Base-by-base conservation (phyloP, 2,888 invertebrate species). In the Trissolcus brochymenae region DNA sequence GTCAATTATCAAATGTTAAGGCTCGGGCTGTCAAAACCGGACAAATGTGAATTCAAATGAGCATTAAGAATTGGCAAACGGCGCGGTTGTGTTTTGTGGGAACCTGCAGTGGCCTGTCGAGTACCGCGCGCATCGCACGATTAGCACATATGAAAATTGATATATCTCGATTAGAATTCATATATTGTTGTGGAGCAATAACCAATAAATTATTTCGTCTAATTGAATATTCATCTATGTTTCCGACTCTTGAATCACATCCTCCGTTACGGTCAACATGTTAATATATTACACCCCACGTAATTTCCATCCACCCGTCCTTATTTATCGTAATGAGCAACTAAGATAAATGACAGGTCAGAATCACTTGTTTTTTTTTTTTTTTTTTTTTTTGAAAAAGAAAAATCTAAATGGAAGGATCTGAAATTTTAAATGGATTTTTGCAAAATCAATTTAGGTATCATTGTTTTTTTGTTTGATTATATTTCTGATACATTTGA, bases 121-220 rank as follows among this genome's bases (percentile, higher is more conserved):
- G 35, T 11, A 11, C 17, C 46, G 41, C 55, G 59, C 43, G 35
- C 68, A 56, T 53, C 67, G 29, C 59, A 56, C 61, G 68, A 75
- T 75, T 75, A 75, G 75, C 75, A 75, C 75, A 68, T 64, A 74
- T 68, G 67, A 74, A 68, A 74, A 74, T 74, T 74, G 68, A 74
- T 74, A 68, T 62, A 68, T 68, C 64, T 59, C 49, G 56, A 68
- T 74, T 74, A 54, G 64, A 64, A 74, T 74, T 74, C 68, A 50
- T 74, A 74, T 74, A 74, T 75, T 68, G 60, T 60, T 57, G 50
- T 76, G 70, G 60, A 55, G 75, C 70, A 76, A 76, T 70, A 65
- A 51, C 65, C 70, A 76, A 76, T 70, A 70, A 70, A 76, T 76
- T 76, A 76, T 76, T 76, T 70, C 65, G 54, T 61, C 55, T 76